A percentile compares a stretch with the other conserved stretches of the same genome.
Conservation (phyloP, 2,113 vertebrate species). For the Hyla sarda region DNA sequence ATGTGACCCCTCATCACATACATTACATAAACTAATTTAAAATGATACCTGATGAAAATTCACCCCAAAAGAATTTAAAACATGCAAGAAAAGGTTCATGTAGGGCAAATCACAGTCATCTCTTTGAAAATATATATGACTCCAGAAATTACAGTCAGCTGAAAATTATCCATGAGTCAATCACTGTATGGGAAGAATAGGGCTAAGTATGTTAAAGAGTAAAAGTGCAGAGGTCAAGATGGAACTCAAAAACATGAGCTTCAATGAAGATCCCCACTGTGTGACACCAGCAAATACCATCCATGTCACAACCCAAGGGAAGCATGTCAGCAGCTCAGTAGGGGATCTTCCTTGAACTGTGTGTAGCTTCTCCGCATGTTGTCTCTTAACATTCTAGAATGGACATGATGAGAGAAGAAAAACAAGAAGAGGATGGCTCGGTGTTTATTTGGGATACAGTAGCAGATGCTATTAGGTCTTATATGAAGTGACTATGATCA, state of each 20-base stretch:
- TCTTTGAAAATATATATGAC: slow-evolving; percentile 28
- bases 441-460: slow-evolving; percentile 54
- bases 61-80: slow-evolving; percentile 18
- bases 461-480: slow-evolving; percentile 38
- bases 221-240: slow-evolving; percentile 65
- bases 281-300: slow-evolving; percentile 68
- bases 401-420: slow-evolving; percentile 63
- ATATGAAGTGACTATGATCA: neutral
- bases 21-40: slow-evolving; percentile 22
- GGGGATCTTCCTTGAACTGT: slow-evolving; percentile 62
- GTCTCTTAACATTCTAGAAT: slow-evolving; percentile 61
- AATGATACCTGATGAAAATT: slow-evolving; percentile 18
- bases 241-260: slow-evolving; percentile 65
- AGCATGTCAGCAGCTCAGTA: slow-evolving; percentile 71
- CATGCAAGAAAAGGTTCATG: slow-evolving; percentile 8
- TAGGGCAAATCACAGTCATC: slow-evolving; percentile 23
- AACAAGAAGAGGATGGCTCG: slow-evolving; percentile 61
- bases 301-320: slow-evolving; percentile 64
- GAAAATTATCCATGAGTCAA: slow-evolving; percentile 15
- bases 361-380: slow-evolving; percentile 66
- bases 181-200: slow-evolving; percentile 42
- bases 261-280: slow-evolving; percentile 67
- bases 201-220: slow-evolving; percentile 39
- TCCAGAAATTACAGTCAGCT: slow-evolving; percentile 30
- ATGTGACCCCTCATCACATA: slow-evolving; percentile 12